phyloP scores from a whole-genome alignment of 2,888 invertebrate genomes.

The Drosophila incognita region DNA sequence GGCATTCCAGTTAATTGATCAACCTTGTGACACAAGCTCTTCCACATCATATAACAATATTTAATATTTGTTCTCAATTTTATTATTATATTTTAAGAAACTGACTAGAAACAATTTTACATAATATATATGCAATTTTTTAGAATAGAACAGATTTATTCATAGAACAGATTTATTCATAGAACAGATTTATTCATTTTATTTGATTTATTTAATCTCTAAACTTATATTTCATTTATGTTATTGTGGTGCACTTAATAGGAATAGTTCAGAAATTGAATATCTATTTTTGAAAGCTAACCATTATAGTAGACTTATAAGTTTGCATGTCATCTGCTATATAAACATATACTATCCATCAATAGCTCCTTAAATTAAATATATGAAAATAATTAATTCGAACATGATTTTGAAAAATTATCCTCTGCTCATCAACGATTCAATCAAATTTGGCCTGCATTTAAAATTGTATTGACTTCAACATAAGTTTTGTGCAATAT shows the following conservation, averaged over 20 bases:
- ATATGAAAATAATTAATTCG: background rate
- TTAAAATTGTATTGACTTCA: background rate
- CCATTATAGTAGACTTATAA: no score
- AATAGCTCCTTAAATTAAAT: background rate
- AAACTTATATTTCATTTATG: no score
- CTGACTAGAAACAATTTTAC: background rate
- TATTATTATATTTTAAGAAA: no score
- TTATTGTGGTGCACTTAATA: background rate
- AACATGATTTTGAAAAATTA: background rate
- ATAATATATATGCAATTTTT: no score
- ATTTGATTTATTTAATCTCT: no score
- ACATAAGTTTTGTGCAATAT: rapidly evolving
- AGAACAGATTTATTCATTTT: no score
- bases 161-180: no score
- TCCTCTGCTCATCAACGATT: background rate
- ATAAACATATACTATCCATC: background rate
- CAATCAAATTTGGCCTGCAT: background rate
- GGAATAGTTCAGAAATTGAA: background rate
- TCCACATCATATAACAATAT: background rate
- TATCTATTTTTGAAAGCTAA: background rate
- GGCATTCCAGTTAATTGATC: background rate
- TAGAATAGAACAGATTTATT: no score
- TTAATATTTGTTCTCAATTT: background rate
- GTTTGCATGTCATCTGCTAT: background rate
- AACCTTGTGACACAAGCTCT: background rate